Evolutionary conservation across 2,888 invertebrate genomes (phyloP).

Genomic region (Peribatodes rhomboidaria): DNA sequence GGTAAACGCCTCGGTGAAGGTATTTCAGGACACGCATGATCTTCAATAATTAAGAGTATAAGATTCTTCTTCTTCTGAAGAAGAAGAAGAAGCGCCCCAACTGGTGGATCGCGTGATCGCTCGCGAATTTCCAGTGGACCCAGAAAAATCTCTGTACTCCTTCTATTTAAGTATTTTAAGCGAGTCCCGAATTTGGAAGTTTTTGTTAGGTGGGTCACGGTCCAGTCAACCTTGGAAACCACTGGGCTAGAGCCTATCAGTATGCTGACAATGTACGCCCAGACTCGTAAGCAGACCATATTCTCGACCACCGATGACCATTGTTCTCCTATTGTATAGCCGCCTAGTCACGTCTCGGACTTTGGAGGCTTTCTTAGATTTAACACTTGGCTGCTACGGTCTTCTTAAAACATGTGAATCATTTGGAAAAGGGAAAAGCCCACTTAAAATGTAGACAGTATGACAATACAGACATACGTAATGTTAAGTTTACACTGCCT

Average conservation of each 20-base stretch:
- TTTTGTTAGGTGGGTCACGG: no score
- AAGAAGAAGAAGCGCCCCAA: no score
- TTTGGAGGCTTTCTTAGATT: constrained; percentile 23
- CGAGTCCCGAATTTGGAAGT: no score
- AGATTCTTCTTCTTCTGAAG: no score
- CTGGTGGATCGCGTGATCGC: no score
- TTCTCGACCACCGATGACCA: constrained; percentile 59
- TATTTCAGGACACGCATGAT: no score
- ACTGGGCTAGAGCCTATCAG: constrained; percentile 54
- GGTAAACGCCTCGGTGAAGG: no score
- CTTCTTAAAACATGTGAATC: constrained; percentile 7
- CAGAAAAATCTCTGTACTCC: no score
- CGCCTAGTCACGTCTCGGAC: constrained; percentile 30
- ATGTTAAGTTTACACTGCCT: background rate
- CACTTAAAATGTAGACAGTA: background rate
- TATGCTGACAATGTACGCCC: constrained; percentile 59
- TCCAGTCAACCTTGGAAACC: no score
- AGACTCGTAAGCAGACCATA: constrained; percentile 68
- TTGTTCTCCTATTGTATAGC: constrained; percentile 50
- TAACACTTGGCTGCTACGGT: background rate
- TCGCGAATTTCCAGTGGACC: no score
- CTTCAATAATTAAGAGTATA: no score
- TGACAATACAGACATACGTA: background rate
- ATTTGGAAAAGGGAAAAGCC: constrained; percentile 17
- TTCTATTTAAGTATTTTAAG: no score